These are phyloP conservation scores for Gallinago paraguaiae DNA, from an alignment of 2,113 vertebrate genomes.

Conservation along the genomic window DNA sequence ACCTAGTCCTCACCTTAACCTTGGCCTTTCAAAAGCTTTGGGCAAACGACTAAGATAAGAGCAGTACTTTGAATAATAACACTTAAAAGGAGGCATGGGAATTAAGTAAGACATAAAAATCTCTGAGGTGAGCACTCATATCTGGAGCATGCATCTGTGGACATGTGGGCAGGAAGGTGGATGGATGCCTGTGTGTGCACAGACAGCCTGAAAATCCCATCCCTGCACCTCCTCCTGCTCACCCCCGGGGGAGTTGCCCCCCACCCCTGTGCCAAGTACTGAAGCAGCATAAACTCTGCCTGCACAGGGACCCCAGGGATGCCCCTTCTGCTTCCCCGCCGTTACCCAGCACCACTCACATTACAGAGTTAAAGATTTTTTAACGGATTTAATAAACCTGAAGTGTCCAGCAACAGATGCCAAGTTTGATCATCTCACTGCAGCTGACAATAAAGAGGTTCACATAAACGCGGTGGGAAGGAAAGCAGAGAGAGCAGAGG, in stretches of 20 bases:
- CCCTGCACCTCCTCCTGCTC: not conserved
- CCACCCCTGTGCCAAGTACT: not conserved
- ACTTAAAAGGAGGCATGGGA: not conserved
- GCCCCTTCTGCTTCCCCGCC: accelerated
- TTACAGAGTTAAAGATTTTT: not conserved
- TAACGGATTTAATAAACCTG: conserved; percentile 13
- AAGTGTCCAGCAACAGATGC: conserved; percentile 18
- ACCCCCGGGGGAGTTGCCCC: not conserved
- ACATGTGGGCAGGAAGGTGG: not conserved
- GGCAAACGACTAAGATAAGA: not conserved
- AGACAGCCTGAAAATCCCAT: not conserved
- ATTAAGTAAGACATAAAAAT: not conserved
- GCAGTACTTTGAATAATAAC: not conserved
- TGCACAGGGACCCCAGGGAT: accelerated
- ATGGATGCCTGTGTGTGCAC: accelerated
- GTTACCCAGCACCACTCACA: accelerated
- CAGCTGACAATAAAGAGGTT: not conserved
- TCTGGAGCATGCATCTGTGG: accelerated
- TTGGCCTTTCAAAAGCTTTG: not conserved
- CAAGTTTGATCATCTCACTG: not conserved
- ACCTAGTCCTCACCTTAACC: not conserved
- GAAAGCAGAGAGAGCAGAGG: not conserved
- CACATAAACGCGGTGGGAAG: not conserved
- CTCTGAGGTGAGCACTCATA: not conserved
- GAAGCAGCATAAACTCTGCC: not conserved